Percentiles rank a stretch among this genome's conserved stretches.
phyloP scores from a whole-genome alignment of 2,888 invertebrate genomes.

The Kuschelorhynchus macadamiae region DNA sequence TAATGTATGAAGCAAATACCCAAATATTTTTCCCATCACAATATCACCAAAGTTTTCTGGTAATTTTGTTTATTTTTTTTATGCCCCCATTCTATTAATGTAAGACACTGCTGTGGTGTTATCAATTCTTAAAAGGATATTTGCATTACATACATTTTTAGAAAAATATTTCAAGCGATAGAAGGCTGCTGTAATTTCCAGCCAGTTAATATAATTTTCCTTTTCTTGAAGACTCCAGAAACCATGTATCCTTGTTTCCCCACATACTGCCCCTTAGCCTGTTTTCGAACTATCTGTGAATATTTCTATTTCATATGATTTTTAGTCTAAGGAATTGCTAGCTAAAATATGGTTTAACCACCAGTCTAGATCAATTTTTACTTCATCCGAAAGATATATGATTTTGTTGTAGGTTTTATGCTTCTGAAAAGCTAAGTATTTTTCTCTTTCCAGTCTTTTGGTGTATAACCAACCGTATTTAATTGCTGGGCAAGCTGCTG shows the following conservation, averaged over 20 bases:
- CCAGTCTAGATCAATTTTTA: no score
- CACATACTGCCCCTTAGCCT: not conserved
- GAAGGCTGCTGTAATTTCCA: slow-evolving; percentile 6
- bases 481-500: no score
- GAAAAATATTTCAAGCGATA: slow-evolving; percentile 2
- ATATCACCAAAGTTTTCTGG: slow-evolving; percentile 1
- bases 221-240: not conserved
- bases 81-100: slow-evolving; percentile 11
- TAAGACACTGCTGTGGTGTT: slow-evolving; percentile 13
- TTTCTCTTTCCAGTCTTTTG: no score
- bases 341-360: no score
- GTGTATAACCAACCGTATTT: no score
- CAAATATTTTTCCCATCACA: not conserved
- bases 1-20: not conserved
- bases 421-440: no score
- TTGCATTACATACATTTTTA: not conserved
- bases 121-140: not conserved
- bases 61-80: not conserved
- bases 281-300: slow-evolving; percentile 2
- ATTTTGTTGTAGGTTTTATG: no score
- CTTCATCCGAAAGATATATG: no score
- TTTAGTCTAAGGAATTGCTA: no score
- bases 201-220: not conserved
- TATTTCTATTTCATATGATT: not conserved
- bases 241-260: not conserved